A percentile compares a stretch with the other conserved stretches of the same genome.
These are phyloP conservation scores for Dimorphilus gyrociliatus DNA, from an alignment of 2,888 invertebrate genomes.

Conservation along the genomic window DNA sequence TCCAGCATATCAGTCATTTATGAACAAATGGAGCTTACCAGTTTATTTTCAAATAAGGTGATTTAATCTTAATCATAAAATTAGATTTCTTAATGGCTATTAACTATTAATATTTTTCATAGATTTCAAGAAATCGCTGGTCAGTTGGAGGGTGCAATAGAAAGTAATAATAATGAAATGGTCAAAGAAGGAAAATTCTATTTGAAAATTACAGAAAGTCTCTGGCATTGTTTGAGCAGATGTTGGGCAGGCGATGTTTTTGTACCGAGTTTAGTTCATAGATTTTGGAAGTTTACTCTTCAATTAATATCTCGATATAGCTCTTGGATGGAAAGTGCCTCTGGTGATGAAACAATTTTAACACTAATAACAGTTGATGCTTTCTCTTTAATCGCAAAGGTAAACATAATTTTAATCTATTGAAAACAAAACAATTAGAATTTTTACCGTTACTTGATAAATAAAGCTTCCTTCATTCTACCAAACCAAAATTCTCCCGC, in stretches of 20 bases:
- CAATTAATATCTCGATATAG: slow-evolving; percentile 64
- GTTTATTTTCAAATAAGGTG: slow-evolving; percentile 82
- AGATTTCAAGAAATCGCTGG: slow-evolving; percentile 83
- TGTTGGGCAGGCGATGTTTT: slow-evolving; percentile 68
- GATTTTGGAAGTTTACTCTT: slow-evolving; percentile 70
- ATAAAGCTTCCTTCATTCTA: too few species aligned
- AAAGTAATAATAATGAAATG: slow-evolving; percentile 21
- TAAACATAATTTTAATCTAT: too few species aligned
- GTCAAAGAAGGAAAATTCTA: slow-evolving; percentile 16
- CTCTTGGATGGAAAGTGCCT: slow-evolving; percentile 43
- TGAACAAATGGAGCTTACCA: slow-evolving; percentile 75
- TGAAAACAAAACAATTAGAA: too few species aligned
- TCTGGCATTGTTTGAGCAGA: slow-evolving; percentile 43
- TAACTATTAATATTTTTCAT: too few species aligned
- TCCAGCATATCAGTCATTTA: slow-evolving; percentile 57
- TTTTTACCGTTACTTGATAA: too few species aligned
- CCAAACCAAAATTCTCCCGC: too few species aligned
- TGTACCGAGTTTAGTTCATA: slow-evolving; percentile 46
- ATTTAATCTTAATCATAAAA: neutral
- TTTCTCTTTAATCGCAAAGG: too few species aligned
- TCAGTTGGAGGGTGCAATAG: slow-evolving; percentile 42
- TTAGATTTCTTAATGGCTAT: too few species aligned
- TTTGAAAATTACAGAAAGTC: slow-evolving; percentile 37
- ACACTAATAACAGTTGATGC: too few species aligned
- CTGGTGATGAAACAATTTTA: slow-evolving; percentile 18